Evolutionary conservation across 2,113 vertebrate genomes (phyloP), one percentile per base, ranked within the genome.

Genomic region (Lathamus discolor): DNA sequence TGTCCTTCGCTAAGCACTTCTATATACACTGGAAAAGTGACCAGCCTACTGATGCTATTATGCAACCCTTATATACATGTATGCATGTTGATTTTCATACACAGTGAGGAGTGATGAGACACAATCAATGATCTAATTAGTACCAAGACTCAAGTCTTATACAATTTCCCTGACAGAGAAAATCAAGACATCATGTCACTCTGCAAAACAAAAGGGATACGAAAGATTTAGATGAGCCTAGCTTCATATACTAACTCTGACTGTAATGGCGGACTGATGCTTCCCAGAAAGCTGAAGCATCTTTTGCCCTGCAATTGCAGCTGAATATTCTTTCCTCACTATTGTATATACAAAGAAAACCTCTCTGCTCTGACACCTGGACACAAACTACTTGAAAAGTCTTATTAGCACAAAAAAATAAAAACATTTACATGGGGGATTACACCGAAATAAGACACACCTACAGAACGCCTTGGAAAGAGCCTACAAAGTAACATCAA

Each of bases 1-100:
- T 74, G 59, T 46, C 92, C 83, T 90, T 94, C 86, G 63, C 82
- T 79, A 90, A 91, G 85, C 90, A 93, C 52, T 94, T 94, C 41
- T 63, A 23, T 29, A 59, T 39, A 67, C 46, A 51, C 25, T 4
- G 3, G 61, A 49, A 75, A 72, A 86, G 20, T 28, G 29, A 90
- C 61, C 52, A 55, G 61, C 57, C 83, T 62, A 39, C 51, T 37
- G 46, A 74, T 67, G 69, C 43, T 66, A 46, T 86, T 84, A 63
- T 13, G 29, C 61, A 94, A 62, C n/a, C 19, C 25, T 67, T 63
- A 75, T 2, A 20, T 3, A 20, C 46, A 91, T 24, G 35, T 13
- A 68, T 3, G 72, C 6, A 37, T 35, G 35, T 22, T 68, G 17
- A 62, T 90, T 76, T 88, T 59, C 67, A 69, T 31, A 73, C 1